Percentiles rank a stretch among this genome's conserved stretches.
phyloP scores from a whole-genome alignment of 2,888 invertebrate species.

The Corythucha ciliata region DNA sequence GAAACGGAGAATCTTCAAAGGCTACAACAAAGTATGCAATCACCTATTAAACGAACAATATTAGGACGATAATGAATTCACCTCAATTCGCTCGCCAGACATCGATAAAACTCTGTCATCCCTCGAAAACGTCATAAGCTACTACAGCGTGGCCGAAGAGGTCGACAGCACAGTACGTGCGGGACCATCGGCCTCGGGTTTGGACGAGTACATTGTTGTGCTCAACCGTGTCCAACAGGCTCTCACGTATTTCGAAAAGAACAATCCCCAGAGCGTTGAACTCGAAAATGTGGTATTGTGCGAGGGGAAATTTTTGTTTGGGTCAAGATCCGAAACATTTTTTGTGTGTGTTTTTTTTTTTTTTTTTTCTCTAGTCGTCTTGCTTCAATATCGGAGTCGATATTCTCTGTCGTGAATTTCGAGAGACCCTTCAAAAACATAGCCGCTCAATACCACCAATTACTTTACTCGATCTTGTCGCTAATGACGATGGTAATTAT shows the following conservation, averaged over 20 bases:
- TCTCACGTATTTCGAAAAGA: conserved; percentile 81
- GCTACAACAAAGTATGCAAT: conserved; percentile 70
- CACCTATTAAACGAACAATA: background rate
- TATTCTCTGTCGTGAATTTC: conserved; percentile 78
- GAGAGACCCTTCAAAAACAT: conserved; percentile 72
- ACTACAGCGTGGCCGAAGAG: conserved; percentile 89
- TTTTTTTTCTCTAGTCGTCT: conserved; percentile 48
- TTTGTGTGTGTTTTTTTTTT: conserved; percentile 13
- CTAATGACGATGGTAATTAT: conserved; percentile 66
- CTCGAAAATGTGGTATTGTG: conserved; percentile 77
- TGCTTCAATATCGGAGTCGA: conserved; percentile 74
- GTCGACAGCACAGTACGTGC: conserved; percentile 76
- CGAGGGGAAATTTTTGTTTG: background rate
- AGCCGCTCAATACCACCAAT: conserved; percentile 79
- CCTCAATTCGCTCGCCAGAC: no score
- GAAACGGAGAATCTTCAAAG: conserved; percentile 87
- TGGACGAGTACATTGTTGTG: conserved; percentile 54
- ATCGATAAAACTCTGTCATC: conserved; percentile 80
- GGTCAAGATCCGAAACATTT: conserved; percentile 2
- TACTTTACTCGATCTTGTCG: conserved; percentile 76
- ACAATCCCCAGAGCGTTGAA: conserved; percentile 88
- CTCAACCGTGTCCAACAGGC: conserved; percentile 78
- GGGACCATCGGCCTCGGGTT: conserved; percentile 50
- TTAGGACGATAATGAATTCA: background rate
- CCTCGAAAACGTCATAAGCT: conserved; percentile 88